These are phyloP conservation scores for Tolmerus cingulatus DNA, from an alignment of 2,888 invertebrate species.

Conservation along the genomic window DNA sequence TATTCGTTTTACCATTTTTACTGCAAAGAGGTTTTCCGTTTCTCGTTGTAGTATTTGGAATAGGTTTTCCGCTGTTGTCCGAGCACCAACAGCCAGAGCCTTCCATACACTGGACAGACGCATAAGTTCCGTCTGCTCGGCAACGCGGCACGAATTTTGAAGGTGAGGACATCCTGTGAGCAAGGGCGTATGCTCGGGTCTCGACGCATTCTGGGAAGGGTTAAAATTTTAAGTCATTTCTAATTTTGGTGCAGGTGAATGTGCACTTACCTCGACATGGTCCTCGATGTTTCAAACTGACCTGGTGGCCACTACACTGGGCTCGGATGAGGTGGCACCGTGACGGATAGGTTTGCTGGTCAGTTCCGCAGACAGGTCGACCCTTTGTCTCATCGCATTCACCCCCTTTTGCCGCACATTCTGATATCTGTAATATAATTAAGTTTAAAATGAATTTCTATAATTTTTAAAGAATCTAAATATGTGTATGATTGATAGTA, in stretches of 20 bases:
- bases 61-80: conserved; percentile 80
- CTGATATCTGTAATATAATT: conserved; percentile 55
- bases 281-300: conserved; percentile 77
- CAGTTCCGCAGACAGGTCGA: conserved; percentile 65
- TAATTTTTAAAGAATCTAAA: too few species aligned
- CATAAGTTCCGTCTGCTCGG: conserved; percentile 82
- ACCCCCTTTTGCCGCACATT: conserved; percentile 62
- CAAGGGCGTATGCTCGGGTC: conserved; percentile 60
- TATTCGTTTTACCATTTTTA: conserved; percentile 67
- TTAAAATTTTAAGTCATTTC: conserved; percentile 50
- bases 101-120: conserved; percentile 83
- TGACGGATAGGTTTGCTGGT: conserved; percentile 82
- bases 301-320: conserved; percentile 77
- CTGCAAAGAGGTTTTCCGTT: conserved; percentile 76
- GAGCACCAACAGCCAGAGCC: conserved; percentile 92
- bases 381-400: conserved; percentile 63
- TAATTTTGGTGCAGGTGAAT: neutral
- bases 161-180: conserved; percentile 64
- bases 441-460: too few species aligned
- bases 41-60: conserved; percentile 80
- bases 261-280: conserved; percentile 72
- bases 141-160: conserved; percentile 79
- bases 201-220: conserved; percentile 65
- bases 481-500: too few species aligned
- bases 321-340: conserved; percentile 80